These are phyloP conservation scores for Carposina sasakii DNA, from an alignment of 1,140 invertebrate genomes.

Conservation along the genomic window DNA sequence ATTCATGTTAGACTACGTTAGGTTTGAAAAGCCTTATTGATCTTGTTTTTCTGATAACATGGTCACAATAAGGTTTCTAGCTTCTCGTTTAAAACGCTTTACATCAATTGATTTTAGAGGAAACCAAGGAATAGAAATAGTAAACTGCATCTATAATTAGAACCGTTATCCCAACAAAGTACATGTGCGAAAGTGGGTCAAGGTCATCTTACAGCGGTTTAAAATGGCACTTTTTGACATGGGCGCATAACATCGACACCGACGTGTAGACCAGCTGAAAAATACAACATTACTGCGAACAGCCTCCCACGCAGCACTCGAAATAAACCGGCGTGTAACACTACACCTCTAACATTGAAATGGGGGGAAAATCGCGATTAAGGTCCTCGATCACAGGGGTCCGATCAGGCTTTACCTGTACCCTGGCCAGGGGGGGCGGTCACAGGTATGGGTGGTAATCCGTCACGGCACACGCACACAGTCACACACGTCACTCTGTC, in stretches of 20 bases:
- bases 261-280: conserved; percentile 20
- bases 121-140: too few relatives aligned
- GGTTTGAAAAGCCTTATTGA: too few relatives aligned
- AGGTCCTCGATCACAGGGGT: conserved; percentile 28
- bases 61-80: too few relatives aligned
- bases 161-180: conserved; percentile 17
- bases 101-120: too few relatives aligned
- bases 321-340: conserved; percentile 68
- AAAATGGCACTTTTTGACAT: too few relatives aligned
- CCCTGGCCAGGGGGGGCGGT: not conserved
- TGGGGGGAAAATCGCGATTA: conserved; percentile 30
- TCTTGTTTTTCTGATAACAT: too few relatives aligned
- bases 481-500: conserved; percentile 63
- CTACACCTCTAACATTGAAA: conserved; percentile 48
- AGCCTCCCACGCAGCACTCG: conserved; percentile 42
- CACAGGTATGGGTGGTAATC: not conserved
- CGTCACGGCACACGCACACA: conserved; percentile 66
- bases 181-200: conserved; percentile 41
- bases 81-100: too few relatives aligned
- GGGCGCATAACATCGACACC: too few relatives aligned
- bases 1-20: too few relatives aligned
- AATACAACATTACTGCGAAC: conserved; percentile 17
- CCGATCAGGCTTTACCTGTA: conserved; percentile 16
- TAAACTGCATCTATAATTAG: too few relatives aligned
- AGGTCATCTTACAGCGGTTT: conserved; percentile 38